Evolutionary conservation across 2,888 invertebrate genomes (phyloP), one percentile per base, ranked within the genome.

Genomic region (Bombylius discolor): DNA sequence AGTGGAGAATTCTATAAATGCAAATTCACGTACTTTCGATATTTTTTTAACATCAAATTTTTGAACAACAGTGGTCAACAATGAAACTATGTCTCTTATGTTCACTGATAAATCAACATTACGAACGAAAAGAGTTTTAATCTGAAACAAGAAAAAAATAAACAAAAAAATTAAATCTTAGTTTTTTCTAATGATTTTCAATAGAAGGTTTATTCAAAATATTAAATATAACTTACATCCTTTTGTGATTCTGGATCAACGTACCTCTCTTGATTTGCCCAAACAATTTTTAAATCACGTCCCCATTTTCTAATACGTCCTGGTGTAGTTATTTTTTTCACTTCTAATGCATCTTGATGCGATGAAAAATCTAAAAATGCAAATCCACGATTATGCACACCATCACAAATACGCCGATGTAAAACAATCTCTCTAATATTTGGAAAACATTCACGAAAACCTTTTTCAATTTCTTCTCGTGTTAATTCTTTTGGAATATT

Each of bases 201-300:
- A n/a, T n/a, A n/a, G n/a, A n/a, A n/a, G n/a, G n/a, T n/a, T n/a
- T n/a, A n/a, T n/a, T n/a, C n/a, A 39, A 39, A 39, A 39, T 9
- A 9, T 7, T 39, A 13, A 11, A n/a, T 7, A 14, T 42, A 33
- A 33, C 13, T 54, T 52, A 58, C 60, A 49, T 50, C 50, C 13
- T 53, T 51, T 45, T 49, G 14, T 1, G 51, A n/a, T 11, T 56
- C 57, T 8, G 42, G 46, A n/a, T 66, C 65, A 5, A 57, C 56
- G 39, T 60, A 59, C 5, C 61, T 60, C 42, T 63, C 67, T 0
- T 65, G 64, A 56, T 65, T 65, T 4, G 69, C 68, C 69, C 69
- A 69, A 2, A 67, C 66, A 7, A 68, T 64, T 56, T 66, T 67
- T n/a, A 69, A 58, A 39, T 68, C 67, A 5, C 64, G 62, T 8